Percentiles rank a stretch among this genome's conserved stretches.
Conservation (phyloP, 2,888 invertebrate species). For the Suillia variegata region DNA sequence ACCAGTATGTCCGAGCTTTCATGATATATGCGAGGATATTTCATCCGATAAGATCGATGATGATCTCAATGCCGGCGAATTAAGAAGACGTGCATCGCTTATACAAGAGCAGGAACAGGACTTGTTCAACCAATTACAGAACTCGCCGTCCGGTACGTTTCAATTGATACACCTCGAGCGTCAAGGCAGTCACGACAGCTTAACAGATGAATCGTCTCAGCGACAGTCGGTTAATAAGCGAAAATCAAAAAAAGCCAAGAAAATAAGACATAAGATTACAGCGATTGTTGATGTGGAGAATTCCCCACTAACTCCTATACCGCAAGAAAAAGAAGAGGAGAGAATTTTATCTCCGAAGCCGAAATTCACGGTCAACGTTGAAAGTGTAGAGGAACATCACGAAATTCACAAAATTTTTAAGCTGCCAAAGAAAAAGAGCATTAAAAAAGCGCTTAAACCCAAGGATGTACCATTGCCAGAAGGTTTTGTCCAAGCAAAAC, state of each 20-base stretch:
- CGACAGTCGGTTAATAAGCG: constrained; percentile 37
- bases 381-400: constrained; percentile 58
- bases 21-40: constrained; percentile 65
- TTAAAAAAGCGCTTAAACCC: constrained; percentile 27
- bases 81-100: constrained; percentile 60
- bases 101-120: constrained; percentile 66
- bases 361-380: constrained; percentile 58
- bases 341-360: constrained; percentile 45
- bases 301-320: constrained; percentile 31
- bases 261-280: constrained; percentile 56
- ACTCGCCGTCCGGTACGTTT: constrained; percentile 54
- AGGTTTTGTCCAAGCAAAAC: constrained; percentile 43
- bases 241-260: constrained; percentile 48
- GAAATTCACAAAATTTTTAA: constrained; percentile 55
- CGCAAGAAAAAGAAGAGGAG: constrained; percentile 30
- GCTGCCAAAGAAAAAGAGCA: constrained; percentile 56
- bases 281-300: constrained; percentile 56
- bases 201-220: constrained; percentile 19
- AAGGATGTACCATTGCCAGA: constrained; percentile 38
- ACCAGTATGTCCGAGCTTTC: constrained; percentile 63
- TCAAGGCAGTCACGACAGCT: constrained; percentile 50
- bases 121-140: constrained; percentile 55
- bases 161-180: constrained; percentile 57
- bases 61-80: constrained; percentile 65
- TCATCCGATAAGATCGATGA: constrained; percentile 64